Base-by-base conservation (phyloP, 35 echinoderm and acorn worm species). In the Anneissia japonica region DNA sequence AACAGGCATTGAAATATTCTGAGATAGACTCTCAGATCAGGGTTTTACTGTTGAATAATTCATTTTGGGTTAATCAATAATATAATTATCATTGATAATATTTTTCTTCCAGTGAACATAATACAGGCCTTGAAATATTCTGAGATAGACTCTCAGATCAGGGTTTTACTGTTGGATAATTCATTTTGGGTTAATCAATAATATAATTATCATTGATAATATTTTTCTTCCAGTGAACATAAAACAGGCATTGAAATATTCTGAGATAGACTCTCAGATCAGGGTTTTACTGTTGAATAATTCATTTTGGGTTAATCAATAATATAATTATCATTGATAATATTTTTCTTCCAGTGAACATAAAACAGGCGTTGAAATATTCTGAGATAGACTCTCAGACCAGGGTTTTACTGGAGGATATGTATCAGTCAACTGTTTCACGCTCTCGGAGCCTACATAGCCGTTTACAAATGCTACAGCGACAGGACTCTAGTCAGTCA, bases 401-500 rank as follows among this genome's bases (percentile, higher is more conserved):
- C 32, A 74, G 73, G 21, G 79, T 77, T 28, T 79, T 83, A 28
- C 74, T 92, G 2, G 85, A 92, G 72, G 84, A 37, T 4, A 83
- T 83, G 79, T 92, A 92, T 31, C 87, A 86, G 72, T 84, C 79
- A 14, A 82, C 85, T 16, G 90, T 92, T 17, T 39, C 87, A 36
- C 74, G 79, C 32, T 92, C 90, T 31, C 36, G 90, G 39, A 84
- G 80, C 36, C 75, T 92, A 23, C 85, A 92, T 36, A 36, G 80
- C 7, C 43, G 81, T 16, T 37, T 92, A 73, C 39, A 73, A 74
- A 21, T 92, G 9, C 28, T 84, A 30, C 79, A 86, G 32, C 34
- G 74, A 28, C 36, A 36, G 64, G 33, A 87, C 21, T 64, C 51
- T 64, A 64, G 26, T 23, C 51, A 64, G 6, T 64, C 51, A 64